These are phyloP conservation scores for Clanis bilineata DNA, from an alignment of 2,888 invertebrate genomes.

Conservation along the genomic window DNA sequence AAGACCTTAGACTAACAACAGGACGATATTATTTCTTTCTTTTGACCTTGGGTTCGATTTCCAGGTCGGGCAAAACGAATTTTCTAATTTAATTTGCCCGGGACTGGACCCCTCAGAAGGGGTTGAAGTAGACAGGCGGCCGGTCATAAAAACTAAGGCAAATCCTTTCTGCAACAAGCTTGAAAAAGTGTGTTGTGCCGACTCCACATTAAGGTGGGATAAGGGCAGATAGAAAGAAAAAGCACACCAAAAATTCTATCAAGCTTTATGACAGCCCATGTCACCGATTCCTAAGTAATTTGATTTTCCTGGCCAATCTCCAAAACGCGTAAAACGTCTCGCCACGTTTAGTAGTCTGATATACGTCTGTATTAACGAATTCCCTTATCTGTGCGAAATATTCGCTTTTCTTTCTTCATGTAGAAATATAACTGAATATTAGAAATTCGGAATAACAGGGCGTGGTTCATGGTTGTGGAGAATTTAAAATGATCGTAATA, in stretches of 20 bases:
- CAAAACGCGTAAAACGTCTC: constrained; percentile 17
- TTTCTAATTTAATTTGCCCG: no score
- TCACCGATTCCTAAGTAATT: background rate
- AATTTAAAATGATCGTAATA: no score
- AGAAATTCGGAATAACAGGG: background rate
- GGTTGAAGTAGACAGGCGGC: no score
- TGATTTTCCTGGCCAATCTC: constrained; percentile 21
- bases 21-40: no score
- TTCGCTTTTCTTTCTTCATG: background rate
- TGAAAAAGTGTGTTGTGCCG: no score
- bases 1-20: no score
- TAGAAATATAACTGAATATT: background rate
- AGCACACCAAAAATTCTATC: background rate
- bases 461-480: background rate
- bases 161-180: no score
- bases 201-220: no score
- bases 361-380: constrained; percentile 15
- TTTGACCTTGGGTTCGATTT: background rate
- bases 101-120: no score
- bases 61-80: no score
- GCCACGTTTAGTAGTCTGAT: background rate
- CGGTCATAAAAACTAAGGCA: no score
- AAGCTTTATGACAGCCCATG: background rate
- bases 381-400: constrained; percentile 5
- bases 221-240: no score